Percentiles rank a stretch among this genome's conserved stretches.
phyloP scores from a whole-genome alignment of 1,140 invertebrate genomes.

The Calliphora vicina region DNA sequence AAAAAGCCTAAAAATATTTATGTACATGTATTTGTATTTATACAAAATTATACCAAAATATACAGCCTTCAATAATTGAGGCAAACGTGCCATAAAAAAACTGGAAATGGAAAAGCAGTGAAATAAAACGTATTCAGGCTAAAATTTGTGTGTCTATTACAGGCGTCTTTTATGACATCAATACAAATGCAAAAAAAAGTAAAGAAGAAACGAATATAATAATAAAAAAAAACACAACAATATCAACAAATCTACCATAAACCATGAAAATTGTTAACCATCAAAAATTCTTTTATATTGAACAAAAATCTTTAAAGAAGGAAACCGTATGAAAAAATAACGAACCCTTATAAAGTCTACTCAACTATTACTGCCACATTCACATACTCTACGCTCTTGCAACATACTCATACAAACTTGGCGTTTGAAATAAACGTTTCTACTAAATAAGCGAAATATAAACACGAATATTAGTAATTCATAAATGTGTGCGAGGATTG shows the following conservation, averaged over 20 bases:
- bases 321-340: not conserved
- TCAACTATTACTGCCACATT: no score
- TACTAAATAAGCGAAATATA: not conserved
- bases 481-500: not conserved
- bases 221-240: not conserved
- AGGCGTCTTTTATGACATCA: slow-evolving; percentile 63
- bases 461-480: not conserved
- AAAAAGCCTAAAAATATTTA: not conserved
- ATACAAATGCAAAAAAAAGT: slow-evolving; percentile 60
- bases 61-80: slow-evolving; percentile 28
- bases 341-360: not conserved
- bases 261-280: slow-evolving; percentile 27
- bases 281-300: slow-evolving; percentile 29
- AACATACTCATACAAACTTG: not conserved
- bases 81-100: not conserved
- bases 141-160: not conserved
- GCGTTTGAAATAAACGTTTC: not conserved
- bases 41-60: slow-evolving; percentile 17
- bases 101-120: not conserved
- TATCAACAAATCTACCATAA: slow-evolving; percentile 17
- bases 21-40: not conserved
- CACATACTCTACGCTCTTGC: not conserved
- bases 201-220: slow-evolving; percentile 30
- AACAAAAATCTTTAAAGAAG: not conserved
- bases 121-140: not conserved